Base-by-base conservation (phyloP, 2,797 vertebrate genomes). In the Sebastes trivittatus region DNA sequence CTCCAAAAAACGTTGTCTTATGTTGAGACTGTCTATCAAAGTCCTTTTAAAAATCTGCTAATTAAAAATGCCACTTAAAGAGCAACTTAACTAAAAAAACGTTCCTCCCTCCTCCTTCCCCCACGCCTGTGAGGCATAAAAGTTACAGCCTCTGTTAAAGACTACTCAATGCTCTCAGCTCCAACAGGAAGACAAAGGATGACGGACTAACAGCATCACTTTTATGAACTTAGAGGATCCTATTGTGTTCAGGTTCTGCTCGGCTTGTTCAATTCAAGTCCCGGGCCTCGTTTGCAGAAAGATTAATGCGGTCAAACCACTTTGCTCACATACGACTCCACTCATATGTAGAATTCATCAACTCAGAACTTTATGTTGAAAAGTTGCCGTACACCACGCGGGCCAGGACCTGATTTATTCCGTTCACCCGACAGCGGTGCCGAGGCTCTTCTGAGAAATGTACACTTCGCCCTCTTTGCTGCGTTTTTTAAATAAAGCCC, bases 361-460 rank as follows among this genome's bases (percentile, higher is more conserved):
- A 78, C 25, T 32, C 14, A 36, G 20, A 77, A 27, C 52, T 66
- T 85, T 9, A 11, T 7, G 69, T 56, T 14, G 23, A 52, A 69
- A 75, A 14, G 60, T 20, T 25, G n/a, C 25, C 7, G 59, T 8
- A 16, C 46, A 2, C 2, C 46, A 49, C 18, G 46, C 30, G 29
- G 56, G 32, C 36, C 69, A 16, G 22, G 72, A 55, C 54, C 65
- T 69, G 75, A 81, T 81, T 77, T 79, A 80, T 83, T 72, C 67
- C 61, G 14, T 78, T 82, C 63, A 70, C 2, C 77, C 52, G 11
- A 38, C 58, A 78, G 82, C 65, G 11, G 66, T 20, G 46, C 63
- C 56, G 56, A 65, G 18, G 58, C 30, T 82, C 60, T 30, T 70
- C 62, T 64, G 38, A 62, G 36, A 32, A 80, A 70, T 4, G 22